Percentiles rank a stretch among this genome's conserved stretches.
These are phyloP conservation scores for Archocentrus centrarchus DNA, from an alignment of 2,113 vertebrate genomes.

Conservation along the genomic window DNA sequence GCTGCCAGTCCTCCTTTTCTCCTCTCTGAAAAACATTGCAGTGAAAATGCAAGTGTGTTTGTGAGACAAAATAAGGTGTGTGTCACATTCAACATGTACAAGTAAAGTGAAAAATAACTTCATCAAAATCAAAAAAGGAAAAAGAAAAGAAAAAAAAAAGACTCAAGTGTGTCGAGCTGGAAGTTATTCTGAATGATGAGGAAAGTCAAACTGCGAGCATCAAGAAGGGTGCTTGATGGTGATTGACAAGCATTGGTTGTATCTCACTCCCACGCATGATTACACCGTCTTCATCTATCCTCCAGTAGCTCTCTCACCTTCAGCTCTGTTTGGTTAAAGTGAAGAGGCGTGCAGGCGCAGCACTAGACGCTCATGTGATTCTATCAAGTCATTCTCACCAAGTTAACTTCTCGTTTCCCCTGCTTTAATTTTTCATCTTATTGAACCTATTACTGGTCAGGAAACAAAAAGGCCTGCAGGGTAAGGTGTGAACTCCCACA, in stretches of 20 bases:
- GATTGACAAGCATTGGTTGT: conserved; percentile 76
- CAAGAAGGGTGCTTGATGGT: conserved; percentile 66
- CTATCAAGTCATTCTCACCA: conserved; percentile 54
- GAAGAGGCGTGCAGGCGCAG: conserved; percentile 69
- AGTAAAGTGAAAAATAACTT: conserved; percentile 52
- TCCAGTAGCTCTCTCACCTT: conserved; percentile 74
- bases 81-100: conserved; percentile 69
- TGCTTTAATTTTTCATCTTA: conserved; percentile 58
- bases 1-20: conserved; percentile 64
- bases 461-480: conserved; percentile 35
- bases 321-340: conserved; percentile 73
- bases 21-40: conserved; percentile 20
- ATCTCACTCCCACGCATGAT: conserved; percentile 71
- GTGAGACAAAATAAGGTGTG: conserved; percentile 53
- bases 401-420: conserved; percentile 59
- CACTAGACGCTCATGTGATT: conserved; percentile 48
- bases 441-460: conserved; percentile 67
- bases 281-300: conserved; percentile 66
- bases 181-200: conserved; percentile 57
- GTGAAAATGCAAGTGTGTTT: conserved; percentile 56
- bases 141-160: background rate
- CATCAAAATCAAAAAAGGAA: conserved; percentile 31
- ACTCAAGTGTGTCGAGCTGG: conserved; percentile 43
- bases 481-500: conserved; percentile 47
- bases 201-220: conserved; percentile 66